phyloP scores from a whole-genome alignment of 1,140 invertebrate genomes.

The Aphis gossypii region DNA sequence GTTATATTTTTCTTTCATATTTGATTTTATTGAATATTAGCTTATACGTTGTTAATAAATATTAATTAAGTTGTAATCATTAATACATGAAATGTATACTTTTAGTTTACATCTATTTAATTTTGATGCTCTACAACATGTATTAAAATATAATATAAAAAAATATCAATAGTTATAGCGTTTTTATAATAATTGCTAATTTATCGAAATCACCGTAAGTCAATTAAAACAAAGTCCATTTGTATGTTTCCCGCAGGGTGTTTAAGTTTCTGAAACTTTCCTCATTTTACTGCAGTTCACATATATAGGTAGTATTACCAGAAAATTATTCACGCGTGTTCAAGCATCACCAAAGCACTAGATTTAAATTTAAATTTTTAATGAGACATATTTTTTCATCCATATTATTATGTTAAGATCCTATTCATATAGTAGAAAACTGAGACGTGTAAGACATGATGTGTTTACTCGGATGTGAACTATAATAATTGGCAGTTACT shows the following conservation, averaged over 20 bases:
- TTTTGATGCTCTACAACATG: not conserved
- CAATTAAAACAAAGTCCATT: conserved; percentile 7
- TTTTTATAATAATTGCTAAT: not conserved
- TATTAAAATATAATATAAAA: not conserved
- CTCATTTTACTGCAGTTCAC: conserved; percentile 17
- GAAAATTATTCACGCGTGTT: conserved; percentile 27
- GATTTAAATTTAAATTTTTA: not conserved
- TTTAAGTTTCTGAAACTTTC: conserved; percentile 41
- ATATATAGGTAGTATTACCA: not conserved
- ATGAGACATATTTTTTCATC: not conserved
- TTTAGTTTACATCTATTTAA: not conserved
- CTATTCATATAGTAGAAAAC: not conserved
- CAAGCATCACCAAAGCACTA: not conserved
- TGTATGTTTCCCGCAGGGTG: not conserved
- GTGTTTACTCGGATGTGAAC: not conserved
- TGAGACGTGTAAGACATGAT: not conserved
- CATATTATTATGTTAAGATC: not conserved
- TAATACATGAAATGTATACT: not conserved
- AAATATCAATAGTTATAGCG: not conserved
- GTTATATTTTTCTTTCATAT: not conserved
- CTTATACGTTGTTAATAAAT: not conserved
- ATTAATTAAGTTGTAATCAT: not conserved
- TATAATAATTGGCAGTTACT: not conserved
- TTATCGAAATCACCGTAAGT: not conserved
- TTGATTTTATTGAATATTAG: not conserved